These are phyloP conservation scores for Hylyphantes graminicola DNA, from an alignment of 1,140 invertebrate species.

Conservation along the genomic window DNA sequence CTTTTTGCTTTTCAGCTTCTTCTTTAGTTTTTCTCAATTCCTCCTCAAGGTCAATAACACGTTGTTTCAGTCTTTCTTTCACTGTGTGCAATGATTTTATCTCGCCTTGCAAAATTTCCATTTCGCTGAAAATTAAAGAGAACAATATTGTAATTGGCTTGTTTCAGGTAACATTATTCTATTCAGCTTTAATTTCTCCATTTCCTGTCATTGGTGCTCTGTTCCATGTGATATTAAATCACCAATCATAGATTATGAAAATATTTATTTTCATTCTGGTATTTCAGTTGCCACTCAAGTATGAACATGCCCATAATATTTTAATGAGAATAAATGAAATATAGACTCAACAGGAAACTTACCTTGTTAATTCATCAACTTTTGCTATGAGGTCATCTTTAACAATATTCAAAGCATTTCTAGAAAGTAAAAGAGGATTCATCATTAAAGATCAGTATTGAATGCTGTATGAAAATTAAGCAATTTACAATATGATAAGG, in stretches of 20 bases:
- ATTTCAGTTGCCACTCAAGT: too few species aligned
- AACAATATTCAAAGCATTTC: constrained; percentile 98
- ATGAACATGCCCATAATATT: too few species aligned
- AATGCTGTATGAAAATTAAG: not conserved
- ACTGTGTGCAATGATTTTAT: constrained; percentile 85
- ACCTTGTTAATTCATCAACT: constrained; percentile 96
- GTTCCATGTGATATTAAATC: too few species aligned
- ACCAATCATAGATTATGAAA: too few species aligned
- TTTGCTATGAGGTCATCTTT: constrained; percentile 99
- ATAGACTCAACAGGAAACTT: constrained; percentile 60
- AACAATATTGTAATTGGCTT: too few species aligned
- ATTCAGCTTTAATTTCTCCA: too few species aligned
- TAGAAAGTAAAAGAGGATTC: constrained; percentile 65
- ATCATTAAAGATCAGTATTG: not conserved
- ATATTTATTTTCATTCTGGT: too few species aligned
- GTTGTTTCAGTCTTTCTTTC: constrained; percentile 81
- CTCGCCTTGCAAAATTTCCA: constrained; percentile 93
- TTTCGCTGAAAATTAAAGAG: constrained; percentile 71
- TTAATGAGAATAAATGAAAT: too few species aligned
- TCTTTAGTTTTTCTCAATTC: constrained; percentile 89
- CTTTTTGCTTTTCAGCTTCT: constrained; percentile 76
- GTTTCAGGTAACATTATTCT: too few species aligned
- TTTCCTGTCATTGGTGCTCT: too few species aligned
- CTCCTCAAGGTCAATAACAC: constrained; percentile 88
- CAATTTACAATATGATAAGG: not conserved